Evolutionary conservation across 2,888 invertebrate species (phyloP).

Genomic region (Cremastobaeus sp.): DNA sequence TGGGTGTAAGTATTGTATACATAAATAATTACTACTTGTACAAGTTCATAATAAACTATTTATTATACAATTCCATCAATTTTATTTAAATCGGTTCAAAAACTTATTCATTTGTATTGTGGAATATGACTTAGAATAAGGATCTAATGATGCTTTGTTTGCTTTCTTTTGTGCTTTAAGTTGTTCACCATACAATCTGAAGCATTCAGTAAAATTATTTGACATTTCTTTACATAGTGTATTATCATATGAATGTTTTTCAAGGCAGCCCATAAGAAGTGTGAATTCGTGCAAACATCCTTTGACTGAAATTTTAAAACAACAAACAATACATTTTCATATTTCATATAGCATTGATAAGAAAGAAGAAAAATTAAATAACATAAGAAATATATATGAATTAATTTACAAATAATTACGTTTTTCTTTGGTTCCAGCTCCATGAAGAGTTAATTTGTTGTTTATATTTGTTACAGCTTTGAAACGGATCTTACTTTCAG

Average conservation of each 20-base stretch:
- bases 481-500: too few species aligned
- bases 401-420: too few species aligned
- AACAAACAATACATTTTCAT: not conserved
- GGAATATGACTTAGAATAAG: not conserved
- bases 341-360: not conserved
- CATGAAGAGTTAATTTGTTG: too few species aligned
- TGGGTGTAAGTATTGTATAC: too few species aligned
- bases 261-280: conserved; percentile 1
- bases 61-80: not conserved
- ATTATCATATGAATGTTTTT: not conserved
- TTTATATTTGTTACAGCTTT: too few species aligned
- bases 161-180: not conserved
- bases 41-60: too few species aligned
- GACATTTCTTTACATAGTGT: not conserved
- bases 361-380: not conserved
- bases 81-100: not conserved
- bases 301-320: not conserved
- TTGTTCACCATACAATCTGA: not conserved
- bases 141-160: not conserved
- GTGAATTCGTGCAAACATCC: conserved; percentile 15
- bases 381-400: not conserved
- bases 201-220: not conserved
- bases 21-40: too few species aligned
- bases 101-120: not conserved
- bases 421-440: too few species aligned